Percentiles rank a stretch among this genome's conserved stretches.
Evolutionary conservation across 2,113 vertebrate genomes (phyloP).

Genomic region (Lophotis ruficrista): DNA sequence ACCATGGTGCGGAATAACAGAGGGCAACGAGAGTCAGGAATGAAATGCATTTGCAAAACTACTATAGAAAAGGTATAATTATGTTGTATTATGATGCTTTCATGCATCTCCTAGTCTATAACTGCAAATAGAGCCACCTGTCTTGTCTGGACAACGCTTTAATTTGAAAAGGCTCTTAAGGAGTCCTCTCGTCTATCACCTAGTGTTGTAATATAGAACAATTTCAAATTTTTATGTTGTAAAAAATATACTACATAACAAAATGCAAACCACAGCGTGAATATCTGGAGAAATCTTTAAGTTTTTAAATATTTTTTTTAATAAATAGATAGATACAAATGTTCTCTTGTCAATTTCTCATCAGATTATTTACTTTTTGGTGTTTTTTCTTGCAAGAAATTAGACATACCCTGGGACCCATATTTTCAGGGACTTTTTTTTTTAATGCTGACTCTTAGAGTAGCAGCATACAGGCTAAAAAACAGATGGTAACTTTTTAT

Average conservation of each 20-base stretch:
- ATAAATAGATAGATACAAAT: neutral
- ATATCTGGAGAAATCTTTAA: neutral
- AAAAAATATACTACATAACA: neutral
- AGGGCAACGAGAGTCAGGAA: neutral
- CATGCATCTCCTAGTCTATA: neutral
- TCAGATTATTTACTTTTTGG: neutral
- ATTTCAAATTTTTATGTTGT: neutral
- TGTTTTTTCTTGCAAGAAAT: neutral
- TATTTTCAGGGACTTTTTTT: neutral
- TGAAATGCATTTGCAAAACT: neutral
- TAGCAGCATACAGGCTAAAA: neutral
- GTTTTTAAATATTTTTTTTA: neutral
- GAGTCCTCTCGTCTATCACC: no score
- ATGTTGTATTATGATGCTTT: neutral
- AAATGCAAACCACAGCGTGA: neutral
- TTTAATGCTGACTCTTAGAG: neutral
- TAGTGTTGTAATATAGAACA: neutral
- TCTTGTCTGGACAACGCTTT: neutral
- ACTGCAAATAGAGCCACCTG: neutral
- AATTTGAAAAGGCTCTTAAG: neutral
- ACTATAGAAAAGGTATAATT: neutral
- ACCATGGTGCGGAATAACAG: neutral
- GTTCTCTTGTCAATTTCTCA: neutral
- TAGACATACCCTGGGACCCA: accelerated
- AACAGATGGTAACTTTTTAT: neutral